Percentiles rank a stretch among this genome's conserved stretches.
These are phyloP conservation scores for Helicoverpa zea DNA, from an alignment of 1,140 invertebrate species.

Conservation along the genomic window DNA sequence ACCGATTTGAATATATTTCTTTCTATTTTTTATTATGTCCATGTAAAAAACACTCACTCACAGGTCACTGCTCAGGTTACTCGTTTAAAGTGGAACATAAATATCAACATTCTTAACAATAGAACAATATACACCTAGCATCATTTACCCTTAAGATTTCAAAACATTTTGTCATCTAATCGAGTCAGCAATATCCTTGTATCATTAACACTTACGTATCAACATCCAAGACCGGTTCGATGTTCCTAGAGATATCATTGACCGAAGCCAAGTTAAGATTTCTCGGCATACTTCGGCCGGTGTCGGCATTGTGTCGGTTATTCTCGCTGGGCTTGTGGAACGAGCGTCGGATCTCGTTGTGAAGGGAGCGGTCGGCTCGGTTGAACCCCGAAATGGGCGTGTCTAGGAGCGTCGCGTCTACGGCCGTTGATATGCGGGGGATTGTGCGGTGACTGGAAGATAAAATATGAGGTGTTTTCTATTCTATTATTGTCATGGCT, in stretches of 20 bases:
- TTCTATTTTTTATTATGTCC: no score
- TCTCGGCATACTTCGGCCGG: constrained; percentile 73
- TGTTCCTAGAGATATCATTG: constrained; percentile 42
- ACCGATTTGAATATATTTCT: no score
- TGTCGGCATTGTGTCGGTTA: constrained; percentile 55
- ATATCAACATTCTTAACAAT: no score
- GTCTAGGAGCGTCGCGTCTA: constrained; percentile 69
- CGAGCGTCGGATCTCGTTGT: constrained; percentile 73
- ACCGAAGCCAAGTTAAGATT: constrained; percentile 74
- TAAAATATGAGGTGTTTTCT: background rate
- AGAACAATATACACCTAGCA: no score
- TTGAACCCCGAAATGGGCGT: constrained; percentile 59
- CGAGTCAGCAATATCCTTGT: background rate
- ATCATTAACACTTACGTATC: constrained; percentile 39
- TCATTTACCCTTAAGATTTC: no score
- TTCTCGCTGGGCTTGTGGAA: constrained; percentile 67
- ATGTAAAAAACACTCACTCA: no score
- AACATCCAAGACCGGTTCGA: constrained; percentile 11
- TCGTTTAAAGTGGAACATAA: no score
- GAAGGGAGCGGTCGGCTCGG: constrained; percentile 67
- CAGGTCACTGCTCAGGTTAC: no score
- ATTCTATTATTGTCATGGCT: background rate
- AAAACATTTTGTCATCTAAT: no score
- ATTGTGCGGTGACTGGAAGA: constrained; percentile 80
- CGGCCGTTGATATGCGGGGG: constrained; percentile 79